A percentile compares a stretch with the other conserved stretches of the same genome.
These are phyloP conservation scores for Ormyrus nitidulus DNA, from an alignment of 2,888 invertebrate species.

Conservation along the genomic window DNA sequence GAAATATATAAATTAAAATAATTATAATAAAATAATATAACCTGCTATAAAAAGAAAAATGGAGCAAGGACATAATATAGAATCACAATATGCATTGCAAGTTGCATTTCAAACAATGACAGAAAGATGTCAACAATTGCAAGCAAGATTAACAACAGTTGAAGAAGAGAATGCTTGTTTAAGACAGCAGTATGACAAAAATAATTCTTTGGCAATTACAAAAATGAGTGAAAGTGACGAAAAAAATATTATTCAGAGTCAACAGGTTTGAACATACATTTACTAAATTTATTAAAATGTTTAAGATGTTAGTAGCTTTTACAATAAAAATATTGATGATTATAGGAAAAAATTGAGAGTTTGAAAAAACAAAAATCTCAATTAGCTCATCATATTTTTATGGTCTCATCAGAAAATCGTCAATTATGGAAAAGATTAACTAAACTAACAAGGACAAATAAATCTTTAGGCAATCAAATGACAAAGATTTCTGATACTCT, in stretches of 20 bases:
- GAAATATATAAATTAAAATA: too few species aligned
- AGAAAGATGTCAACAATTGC: slow-evolving; percentile 86
- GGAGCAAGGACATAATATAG: slow-evolving; percentile 58
- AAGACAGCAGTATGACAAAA: slow-evolving; percentile 73
- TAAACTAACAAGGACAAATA: slow-evolving; percentile 80
- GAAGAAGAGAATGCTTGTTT: slow-evolving; percentile 87
- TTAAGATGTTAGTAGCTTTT: too few species aligned
- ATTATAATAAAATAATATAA: too few species aligned
- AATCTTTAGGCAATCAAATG: slow-evolving; percentile 77
- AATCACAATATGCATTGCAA: slow-evolving; percentile 80
- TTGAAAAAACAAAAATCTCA: slow-evolving; percentile 86
- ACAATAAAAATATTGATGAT: slow-evolving; percentile 27
- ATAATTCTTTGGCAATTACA: slow-evolving; percentile 56
- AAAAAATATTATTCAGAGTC: slow-evolving; percentile 56
- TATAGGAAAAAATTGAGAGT: slow-evolving; percentile 82
- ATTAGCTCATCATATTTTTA: slow-evolving; percentile 85
- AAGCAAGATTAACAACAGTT: slow-evolving; percentile 82
- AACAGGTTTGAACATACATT: slow-evolving; percentile 60
- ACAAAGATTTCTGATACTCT: slow-evolving; percentile 77
- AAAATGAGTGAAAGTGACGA: slow-evolving; percentile 58
- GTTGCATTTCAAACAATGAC: slow-evolving; percentile 89
- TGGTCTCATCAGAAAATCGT: slow-evolving; percentile 89
- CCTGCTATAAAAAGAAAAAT: neutral
- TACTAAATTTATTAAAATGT: too few species aligned
- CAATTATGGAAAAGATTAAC: slow-evolving; percentile 86